Base-by-base conservation (phyloP, 2,888 invertebrate genomes). In the Chrysotoxum bicinctum region DNA sequence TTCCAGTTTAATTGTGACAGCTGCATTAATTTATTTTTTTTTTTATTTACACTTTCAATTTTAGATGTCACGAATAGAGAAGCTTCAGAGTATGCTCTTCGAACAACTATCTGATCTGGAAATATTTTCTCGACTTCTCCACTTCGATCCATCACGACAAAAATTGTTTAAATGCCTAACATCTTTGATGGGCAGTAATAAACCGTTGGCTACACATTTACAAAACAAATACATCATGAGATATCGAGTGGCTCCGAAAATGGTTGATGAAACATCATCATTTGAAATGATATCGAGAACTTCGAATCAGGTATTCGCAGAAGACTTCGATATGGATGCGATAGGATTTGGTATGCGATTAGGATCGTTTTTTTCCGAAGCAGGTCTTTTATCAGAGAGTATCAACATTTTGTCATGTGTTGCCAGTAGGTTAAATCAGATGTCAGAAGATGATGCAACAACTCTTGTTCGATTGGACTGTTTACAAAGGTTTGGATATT, bases 301-400 rank as follows among this genome's bases (percentile, higher is more conserved):
- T 68, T 70, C 85, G 37, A 48, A 74, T 72, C 77, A 87, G 54
- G 76, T 43, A 35, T 86, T 87, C 21, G 66, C 76, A 6, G 88
- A 88, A 21, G 87, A 88, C 58, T 89, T 89, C 69, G 88, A 88
- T 35, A 82, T 88, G 77, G 87, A 89, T 62, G 88, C 87, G 45
- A 89, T 91, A 30, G 91, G 91, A 83, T 89, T 91, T 82, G 92
- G 92, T 10, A 76, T 92, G 69, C 89, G 91, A 43, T 58, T 93
- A 93, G 96, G 96, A 78, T 94, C 94, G 83, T 98, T 98, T 92
- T 94, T 98, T 5, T 96, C 95, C 90, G 98, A 98, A 90, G 96
- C 97, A 0, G 98, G 98, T 0, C 97, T 97, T 96, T 96, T 96
- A 90, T 93, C 93, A 87, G 96, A 96, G 90, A 96, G 96, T 85